A percentile compares a stretch with the other conserved stretches of the same genome.
Evolutionary conservation across 1,140 invertebrate genomes (phyloP).

Genomic region (Lithobius niger): DNA sequence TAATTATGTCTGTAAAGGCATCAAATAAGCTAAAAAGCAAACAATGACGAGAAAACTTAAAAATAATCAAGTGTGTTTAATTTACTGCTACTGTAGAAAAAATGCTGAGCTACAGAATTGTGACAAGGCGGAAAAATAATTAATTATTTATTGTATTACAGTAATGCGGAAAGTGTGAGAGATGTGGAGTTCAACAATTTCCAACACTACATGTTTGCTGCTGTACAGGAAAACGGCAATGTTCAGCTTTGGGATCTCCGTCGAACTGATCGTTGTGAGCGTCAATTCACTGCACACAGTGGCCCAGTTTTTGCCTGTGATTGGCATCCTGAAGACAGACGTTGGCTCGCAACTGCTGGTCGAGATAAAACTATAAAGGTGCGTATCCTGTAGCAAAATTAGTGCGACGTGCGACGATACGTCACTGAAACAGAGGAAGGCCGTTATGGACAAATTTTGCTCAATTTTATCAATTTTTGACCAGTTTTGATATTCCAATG

Average conservation of each 20-base stretch:
- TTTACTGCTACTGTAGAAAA: too few relatives aligned
- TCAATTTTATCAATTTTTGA: too few relatives aligned
- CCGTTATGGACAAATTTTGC: too few relatives aligned
- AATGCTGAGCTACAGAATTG: too few relatives aligned
- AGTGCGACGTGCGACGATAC: too few relatives aligned
- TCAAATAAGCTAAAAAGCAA: too few relatives aligned
- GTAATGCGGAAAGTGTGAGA: constrained; percentile 80
- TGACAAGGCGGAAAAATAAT: too few relatives aligned
- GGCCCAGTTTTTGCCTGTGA: constrained; percentile 91
- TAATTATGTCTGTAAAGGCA: too few relatives aligned
- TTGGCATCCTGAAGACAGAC: constrained; percentile 80
- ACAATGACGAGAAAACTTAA: too few relatives aligned
- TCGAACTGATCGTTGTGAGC: constrained; percentile 59
- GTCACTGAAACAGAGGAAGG: too few relatives aligned
- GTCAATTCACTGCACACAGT: constrained; percentile 84
- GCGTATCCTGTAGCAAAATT: constrained; percentile 8
- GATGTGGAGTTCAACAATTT: constrained; percentile 91
- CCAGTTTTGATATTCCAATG: too few relatives aligned
- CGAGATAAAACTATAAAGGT: constrained; percentile 87
- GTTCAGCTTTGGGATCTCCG: constrained; percentile 89
- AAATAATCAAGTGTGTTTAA: too few relatives aligned
- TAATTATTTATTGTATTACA: constrained; percentile 25
- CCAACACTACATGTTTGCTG: constrained; percentile 66
- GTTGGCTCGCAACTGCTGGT: constrained; percentile 82
- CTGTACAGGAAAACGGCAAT: constrained; percentile 88